phyloP scores from a whole-genome alignment of 2,888 invertebrate genomes.

The Helicoverpa assulta region DNA sequence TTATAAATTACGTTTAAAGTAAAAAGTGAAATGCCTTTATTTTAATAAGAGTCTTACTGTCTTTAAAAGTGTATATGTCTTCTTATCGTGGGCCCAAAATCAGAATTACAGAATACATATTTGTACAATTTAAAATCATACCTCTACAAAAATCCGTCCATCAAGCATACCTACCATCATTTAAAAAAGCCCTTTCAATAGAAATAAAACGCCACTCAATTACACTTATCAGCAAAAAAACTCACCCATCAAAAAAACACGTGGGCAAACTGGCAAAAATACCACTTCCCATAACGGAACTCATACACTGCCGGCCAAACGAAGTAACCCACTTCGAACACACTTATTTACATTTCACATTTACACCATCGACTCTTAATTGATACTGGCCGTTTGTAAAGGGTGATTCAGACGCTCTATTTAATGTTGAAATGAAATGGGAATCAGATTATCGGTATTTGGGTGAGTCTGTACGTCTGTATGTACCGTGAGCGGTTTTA shows the following conservation, averaged over 20 bases:
- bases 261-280: conserved; percentile 38
- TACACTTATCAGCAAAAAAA: conserved; percentile 25
- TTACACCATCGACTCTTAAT: conserved; percentile 73
- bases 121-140: background rate
- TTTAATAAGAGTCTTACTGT: too few relatives aligned
- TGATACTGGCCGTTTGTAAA: conserved; percentile 65
- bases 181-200: background rate
- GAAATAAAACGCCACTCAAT: conserved; percentile 9
- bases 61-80: too few relatives aligned
- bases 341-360: conserved; percentile 75
- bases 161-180: background rate
- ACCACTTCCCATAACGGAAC: conserved; percentile 36
- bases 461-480: conserved; percentile 44
- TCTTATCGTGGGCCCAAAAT: background rate
- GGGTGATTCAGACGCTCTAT: conserved; percentile 52
- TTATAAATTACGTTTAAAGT: too few relatives aligned
- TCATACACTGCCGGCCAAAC: conserved; percentile 26
- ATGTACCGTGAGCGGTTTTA: conserved; percentile 33
- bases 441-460: conserved; percentile 55
- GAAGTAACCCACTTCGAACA: conserved; percentile 64
- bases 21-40: too few relatives aligned
- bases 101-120: background rate
- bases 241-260: conserved; percentile 20
- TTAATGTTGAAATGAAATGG: conserved; percentile 48
- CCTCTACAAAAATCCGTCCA: too few relatives aligned